These are phyloP conservation scores for Poecilia picta DNA, from an alignment of 2,797 vertebrate genomes.

Conservation along the genomic window DNA sequence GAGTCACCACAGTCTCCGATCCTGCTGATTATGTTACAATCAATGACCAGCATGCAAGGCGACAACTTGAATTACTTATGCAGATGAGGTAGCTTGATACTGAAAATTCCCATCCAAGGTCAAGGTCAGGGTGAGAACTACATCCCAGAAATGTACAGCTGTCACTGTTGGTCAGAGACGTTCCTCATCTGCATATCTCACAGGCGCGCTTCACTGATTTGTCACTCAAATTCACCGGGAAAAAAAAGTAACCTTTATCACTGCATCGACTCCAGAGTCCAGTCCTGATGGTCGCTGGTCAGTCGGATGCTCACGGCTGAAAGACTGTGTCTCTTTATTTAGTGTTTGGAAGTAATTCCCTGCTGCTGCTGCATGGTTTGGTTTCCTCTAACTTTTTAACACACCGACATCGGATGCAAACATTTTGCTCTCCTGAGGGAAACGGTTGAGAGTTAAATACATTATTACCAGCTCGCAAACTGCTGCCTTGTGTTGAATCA, in stretches of 20 bases:
- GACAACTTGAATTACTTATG: constrained; percentile 75
- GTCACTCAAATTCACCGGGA: constrained; percentile 31
- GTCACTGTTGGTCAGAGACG: constrained; percentile 24
- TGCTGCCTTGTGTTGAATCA: constrained; percentile 54
- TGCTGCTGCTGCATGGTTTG: background rate
- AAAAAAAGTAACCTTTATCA: constrained; percentile 28
- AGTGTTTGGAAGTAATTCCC: background rate
- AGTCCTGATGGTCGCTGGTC: background rate
- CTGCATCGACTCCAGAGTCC: constrained; percentile 1
- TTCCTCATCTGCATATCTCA: constrained; percentile 45
- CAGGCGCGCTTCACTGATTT: constrained; percentile 37
- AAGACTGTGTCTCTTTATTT: background rate
- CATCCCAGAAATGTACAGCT: constrained; percentile 25
- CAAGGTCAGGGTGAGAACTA: constrained; percentile 16
- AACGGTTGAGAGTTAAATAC: constrained; percentile 50
- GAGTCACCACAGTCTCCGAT: constrained; percentile 27
- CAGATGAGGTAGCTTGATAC: constrained; percentile 68
- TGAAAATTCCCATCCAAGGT: constrained; percentile 63
- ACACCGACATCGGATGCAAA: constrained; percentile 25
- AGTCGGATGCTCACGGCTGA: background rate
- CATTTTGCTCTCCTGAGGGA: constrained; percentile 27
- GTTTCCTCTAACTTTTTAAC: background rate
- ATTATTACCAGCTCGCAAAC: constrained; percentile 64
- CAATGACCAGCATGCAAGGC: constrained; percentile 58
- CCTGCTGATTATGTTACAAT: constrained; percentile 63